Base-by-base conservation (phyloP, 2,113 vertebrate species). In the Microcebus ravelobensis region DNA sequence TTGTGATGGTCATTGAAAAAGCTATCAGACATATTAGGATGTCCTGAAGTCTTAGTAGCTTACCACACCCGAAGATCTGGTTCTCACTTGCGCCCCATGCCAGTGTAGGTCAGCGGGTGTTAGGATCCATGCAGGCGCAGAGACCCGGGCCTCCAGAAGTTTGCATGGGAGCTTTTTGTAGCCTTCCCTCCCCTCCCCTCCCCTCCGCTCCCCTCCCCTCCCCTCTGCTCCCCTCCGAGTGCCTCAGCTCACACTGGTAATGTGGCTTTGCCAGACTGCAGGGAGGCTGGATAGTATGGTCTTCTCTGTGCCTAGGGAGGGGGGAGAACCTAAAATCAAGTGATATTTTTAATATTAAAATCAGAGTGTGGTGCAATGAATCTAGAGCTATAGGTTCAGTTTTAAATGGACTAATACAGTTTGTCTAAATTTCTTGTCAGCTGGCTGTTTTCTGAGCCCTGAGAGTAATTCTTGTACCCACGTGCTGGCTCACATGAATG, bases 251-350 rank as follows among this genome's bases (percentile, higher is more conserved):
- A 48, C 29, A n/a, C 45, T 27, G 8, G 80, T 18, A 15, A 15
- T 3, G 29, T 3, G 27, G 14, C 55, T 52, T 4, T 45, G 21
- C 34, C 63, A 17, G 15, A 34, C 17, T 8, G 2, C 23, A 42
- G 2, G 74, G 42, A 21, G 25, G 1, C 76, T 23, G 1, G 45
- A 3, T 52, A 31, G 10, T 1, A 0, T 39, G 1, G 21, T 36
- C 31, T 29, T 77, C 34, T 31, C 45, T 39, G 36, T 27, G 34
- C 50, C 13, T 8, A 9, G 36, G 55, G 61, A 50, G 34, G 25
- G 34, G 23, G 50, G 7, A 52, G 74, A 68, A 36, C 31, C 14
- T 27, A 52, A 42, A 39, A 42, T 29, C 31, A 39, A 68, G 7
- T 25, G 6, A 1, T 55, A 5, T 65, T 87, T 80, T 63, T 59